These are phyloP conservation scores for Drosophila setosimentum DNA, from an alignment of 2,888 invertebrate species.

Conservation along the genomic window DNA sequence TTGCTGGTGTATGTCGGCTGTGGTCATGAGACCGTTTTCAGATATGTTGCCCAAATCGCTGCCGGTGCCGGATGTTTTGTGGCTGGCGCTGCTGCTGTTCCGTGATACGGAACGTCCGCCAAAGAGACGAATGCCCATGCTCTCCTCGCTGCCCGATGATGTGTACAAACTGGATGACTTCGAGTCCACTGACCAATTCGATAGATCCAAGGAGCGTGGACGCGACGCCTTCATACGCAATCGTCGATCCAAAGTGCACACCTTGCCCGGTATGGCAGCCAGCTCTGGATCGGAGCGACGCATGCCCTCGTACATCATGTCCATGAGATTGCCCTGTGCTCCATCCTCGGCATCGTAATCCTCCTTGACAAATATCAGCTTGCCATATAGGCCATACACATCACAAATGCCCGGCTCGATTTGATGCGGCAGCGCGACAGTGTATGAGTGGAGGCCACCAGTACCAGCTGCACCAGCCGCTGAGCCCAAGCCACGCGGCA, in stretches of 20 bases:
- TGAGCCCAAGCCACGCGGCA: constrained; percentile 89
- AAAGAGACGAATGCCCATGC: constrained; percentile 88
- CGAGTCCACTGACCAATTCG: constrained; percentile 95
- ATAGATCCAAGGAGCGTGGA: constrained; percentile 92
- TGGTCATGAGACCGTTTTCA: constrained; percentile 85
- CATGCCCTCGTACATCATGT: constrained; percentile 90
- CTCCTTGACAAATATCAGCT: constrained; percentile 93
- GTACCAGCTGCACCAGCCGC: constrained; percentile 69
- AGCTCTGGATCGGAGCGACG: constrained; percentile 93
- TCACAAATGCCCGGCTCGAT: constrained; percentile 90
- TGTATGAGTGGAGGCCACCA: constrained; percentile 85
- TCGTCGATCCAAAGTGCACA: constrained; percentile 92
- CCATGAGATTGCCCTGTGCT: constrained; percentile 87
- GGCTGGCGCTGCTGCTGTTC: constrained; percentile 91
- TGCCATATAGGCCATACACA: constrained; percentile 95
- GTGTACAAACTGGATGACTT: constrained; percentile 92
- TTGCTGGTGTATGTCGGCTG: constrained; percentile 78
- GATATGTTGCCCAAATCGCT: constrained; percentile 86
- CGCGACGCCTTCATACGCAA: constrained; percentile 93
- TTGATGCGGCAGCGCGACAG: constrained; percentile 87
- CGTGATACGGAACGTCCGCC: constrained; percentile 89
- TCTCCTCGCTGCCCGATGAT: constrained; percentile 94
- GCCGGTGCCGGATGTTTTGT: constrained; percentile 86
- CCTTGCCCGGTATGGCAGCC: constrained; percentile 92
- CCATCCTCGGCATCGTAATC: constrained; percentile 91